Conservation (phyloP, 2,113 vertebrate species). For the Reinhardtius hippoglossoides region DNA sequence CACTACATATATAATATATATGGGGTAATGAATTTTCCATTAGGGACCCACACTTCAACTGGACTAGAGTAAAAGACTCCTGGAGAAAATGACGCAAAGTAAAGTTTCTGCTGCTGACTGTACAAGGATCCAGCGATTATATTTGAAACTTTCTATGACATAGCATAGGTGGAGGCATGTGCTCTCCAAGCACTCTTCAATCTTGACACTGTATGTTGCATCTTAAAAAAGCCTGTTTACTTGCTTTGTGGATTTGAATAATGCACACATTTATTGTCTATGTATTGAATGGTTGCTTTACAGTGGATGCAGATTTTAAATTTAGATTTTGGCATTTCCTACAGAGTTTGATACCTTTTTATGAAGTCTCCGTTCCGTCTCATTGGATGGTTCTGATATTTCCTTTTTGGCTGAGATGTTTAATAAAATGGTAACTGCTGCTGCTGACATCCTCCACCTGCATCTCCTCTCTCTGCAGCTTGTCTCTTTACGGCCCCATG, state of each 20-base stretch:
- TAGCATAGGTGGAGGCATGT: too few relatives aligned
- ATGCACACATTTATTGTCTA: background rate
- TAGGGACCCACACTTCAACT: background rate
- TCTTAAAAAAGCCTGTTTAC: background rate
- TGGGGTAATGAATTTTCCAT: constrained; percentile 27
- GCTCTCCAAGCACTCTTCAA: too few relatives aligned
- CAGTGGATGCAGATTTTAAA: background rate
- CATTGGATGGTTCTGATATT: background rate
- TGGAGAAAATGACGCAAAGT: background rate
- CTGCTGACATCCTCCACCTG: background rate
- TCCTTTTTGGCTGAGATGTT: background rate
- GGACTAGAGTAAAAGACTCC: background rate
- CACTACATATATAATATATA: background rate
- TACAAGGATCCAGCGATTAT: background rate
- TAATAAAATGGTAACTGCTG: background rate
- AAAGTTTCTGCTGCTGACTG: background rate
- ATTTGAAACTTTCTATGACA: too few relatives aligned
- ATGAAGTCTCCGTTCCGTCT: background rate
- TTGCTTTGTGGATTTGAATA: background rate
- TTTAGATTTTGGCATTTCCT: background rate
- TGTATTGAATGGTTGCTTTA: background rate
- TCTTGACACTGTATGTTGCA: background rate
- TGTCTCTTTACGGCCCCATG: constrained; percentile 97
- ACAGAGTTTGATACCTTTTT: background rate
- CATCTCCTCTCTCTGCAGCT: constrained; percentile 73